Base-by-base conservation (phyloP, 2,113 vertebrate genomes). In the Agelaius tricolor region DNA sequence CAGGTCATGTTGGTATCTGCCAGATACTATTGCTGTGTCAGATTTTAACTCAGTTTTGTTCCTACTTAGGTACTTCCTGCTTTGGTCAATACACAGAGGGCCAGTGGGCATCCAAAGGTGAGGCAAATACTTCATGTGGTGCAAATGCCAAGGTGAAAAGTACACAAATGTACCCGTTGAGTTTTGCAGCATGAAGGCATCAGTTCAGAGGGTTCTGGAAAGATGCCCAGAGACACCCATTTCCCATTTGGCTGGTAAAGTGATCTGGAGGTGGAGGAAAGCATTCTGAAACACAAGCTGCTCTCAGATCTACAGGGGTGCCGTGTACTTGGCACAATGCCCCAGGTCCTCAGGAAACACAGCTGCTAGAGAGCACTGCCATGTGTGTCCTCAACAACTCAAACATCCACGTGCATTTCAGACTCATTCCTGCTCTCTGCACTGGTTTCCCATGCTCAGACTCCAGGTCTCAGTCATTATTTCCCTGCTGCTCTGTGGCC, bases 121-220 rank as follows among this genome's bases (percentile, higher is more conserved):
- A 89, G 44, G 23, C 54, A 65, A 62, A n/a, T 78, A 30, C 24
- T 57, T 77, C n/a, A 58, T 26, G 7, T 8, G 52, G 30, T 63
- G 44, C 46, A 71, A 75, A 61, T 84, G 65, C 33, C 73, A 90
- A 72, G 69, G 85, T 87, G 83, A 69, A 90, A 88, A 94, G 47
- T 46, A 63, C 39, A 14, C 43, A 23, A 90, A 66, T 39, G 35
- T 81, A 57, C 58, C 28, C 5, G 6, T 4, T 72, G 73, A 84
- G 41, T 78, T 96, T 89, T 90, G 83, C 73, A 92, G 69, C 88
- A 68, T 51, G 35, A 73, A 49, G 72, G 15, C 83, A 61, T 84
- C 61, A 44, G 39, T 72, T 94, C 54, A 92, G 59, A 94, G 54
- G 37, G 57, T 78, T 77, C 76, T 90, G 90, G 85, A 94, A 90